Evolutionary conservation across 1,140 invertebrate genomes (phyloP).

Genomic region (Saxidomus purpurata): DNA sequence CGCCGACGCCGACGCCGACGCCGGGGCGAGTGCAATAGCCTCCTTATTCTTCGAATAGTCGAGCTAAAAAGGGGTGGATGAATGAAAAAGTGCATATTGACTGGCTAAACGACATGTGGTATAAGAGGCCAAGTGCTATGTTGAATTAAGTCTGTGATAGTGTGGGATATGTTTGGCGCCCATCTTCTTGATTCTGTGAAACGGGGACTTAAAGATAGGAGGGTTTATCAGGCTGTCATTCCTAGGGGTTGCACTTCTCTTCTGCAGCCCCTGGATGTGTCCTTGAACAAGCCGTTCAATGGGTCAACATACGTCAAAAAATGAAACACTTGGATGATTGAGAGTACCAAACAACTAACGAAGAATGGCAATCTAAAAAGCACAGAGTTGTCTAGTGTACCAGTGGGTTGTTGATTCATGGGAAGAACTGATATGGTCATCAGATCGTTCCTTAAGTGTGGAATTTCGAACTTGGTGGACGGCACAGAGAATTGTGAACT

Average conservation of each 20-base stretch:
- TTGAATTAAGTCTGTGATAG: constrained; percentile 51
- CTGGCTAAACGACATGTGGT: constrained; percentile 41
- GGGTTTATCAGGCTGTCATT: constrained; percentile 59
- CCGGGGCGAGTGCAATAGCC: no score
- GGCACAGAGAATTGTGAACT: not conserved
- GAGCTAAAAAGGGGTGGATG: no score
- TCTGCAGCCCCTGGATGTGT: constrained; percentile 69
- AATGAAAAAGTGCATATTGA: not conserved
- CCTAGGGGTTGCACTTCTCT: constrained; percentile 64
- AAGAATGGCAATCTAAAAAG: constrained; percentile 25
- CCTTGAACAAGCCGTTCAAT: constrained; percentile 67
- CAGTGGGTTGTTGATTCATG: constrained; percentile 26
- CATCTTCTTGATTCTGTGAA: constrained; percentile 59
- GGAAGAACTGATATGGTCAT: not conserved
- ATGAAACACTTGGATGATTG: constrained; percentile 29
- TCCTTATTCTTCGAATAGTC: no score
- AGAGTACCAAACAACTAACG: not conserved
- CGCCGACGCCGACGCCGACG: no score
- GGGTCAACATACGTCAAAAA: not conserved
- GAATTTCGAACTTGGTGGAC: constrained; percentile 41
- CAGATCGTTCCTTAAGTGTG: constrained; percentile 38
- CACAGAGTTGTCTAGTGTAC: not conserved
- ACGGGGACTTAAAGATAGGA: not conserved
- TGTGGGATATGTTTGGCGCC: constrained; percentile 72
- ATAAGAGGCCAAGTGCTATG: not conserved